A percentile compares a stretch with the other conserved stretches of the same genome.
Conservation (phyloP, 2,888 invertebrate species). For the Lasioglossum figueresi region DNA sequence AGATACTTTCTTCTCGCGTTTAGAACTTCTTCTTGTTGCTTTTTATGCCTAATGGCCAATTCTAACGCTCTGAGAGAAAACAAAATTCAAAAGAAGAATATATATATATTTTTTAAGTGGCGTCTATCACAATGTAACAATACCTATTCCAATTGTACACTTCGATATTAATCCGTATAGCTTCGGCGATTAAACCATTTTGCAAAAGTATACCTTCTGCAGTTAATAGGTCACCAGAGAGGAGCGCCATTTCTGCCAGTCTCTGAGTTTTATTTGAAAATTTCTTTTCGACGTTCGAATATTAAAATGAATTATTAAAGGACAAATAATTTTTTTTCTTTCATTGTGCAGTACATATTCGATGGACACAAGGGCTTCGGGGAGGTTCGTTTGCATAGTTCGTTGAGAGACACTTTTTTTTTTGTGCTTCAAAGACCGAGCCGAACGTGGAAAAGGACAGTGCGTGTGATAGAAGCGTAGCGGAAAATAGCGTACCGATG, state of each 20-base stretch:
- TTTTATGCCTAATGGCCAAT: constrained; percentile 89
- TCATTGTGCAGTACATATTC: too few relatives aligned
- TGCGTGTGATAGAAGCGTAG: too few relatives aligned
- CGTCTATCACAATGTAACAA: not conserved
- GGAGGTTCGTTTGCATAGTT: too few relatives aligned
- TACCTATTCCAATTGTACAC: constrained; percentile 91
- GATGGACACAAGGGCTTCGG: too few relatives aligned
- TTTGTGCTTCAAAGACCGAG: too few relatives aligned
- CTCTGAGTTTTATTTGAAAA: constrained; percentile 86
- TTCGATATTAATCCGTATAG: constrained; percentile 89
- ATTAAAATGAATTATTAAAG: not conserved
- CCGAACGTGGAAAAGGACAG: too few relatives aligned
- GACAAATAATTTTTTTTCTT: not conserved
- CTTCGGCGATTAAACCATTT: constrained; percentile 88
- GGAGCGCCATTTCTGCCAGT: constrained; percentile 88
- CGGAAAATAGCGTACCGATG: too few relatives aligned
- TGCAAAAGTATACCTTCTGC: constrained; percentile 90
- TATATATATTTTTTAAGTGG: not conserved
- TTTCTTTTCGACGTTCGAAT: constrained; percentile 77
- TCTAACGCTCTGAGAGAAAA: constrained; percentile 87
- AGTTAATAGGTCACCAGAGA: constrained; percentile 88
- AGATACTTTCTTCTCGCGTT: constrained; percentile 88
- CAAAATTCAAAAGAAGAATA: not conserved
- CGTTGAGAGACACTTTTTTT: too few relatives aligned
- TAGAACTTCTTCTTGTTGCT: constrained; percentile 90